These are phyloP conservation scores for Cataglyphis rosenhaueri DNA, from an alignment of 2,888 invertebrate genomes.

Conservation along the genomic window DNA sequence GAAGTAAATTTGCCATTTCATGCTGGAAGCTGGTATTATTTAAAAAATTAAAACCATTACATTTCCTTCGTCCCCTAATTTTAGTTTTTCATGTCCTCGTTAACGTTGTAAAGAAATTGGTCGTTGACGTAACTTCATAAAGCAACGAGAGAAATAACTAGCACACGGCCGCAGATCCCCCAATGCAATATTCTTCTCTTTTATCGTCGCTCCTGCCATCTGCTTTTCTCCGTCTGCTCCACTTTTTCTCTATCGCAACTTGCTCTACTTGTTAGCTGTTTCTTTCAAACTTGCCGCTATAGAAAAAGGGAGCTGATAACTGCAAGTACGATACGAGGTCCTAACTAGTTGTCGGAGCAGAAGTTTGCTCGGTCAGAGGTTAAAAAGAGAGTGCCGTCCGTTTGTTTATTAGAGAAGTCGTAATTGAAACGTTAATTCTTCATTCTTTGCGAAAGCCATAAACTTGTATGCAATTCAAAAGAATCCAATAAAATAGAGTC, in stretches of 20 bases:
- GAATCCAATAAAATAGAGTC: too few relatives aligned
- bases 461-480: neutral
- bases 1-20: neutral
- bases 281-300: constrained; percentile 29
- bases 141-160: constrained; percentile 32
- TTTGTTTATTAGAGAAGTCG: constrained; percentile 48
- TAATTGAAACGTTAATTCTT: constrained; percentile 52
- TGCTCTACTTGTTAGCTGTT: constrained; percentile 39
- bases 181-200: constrained; percentile 45
- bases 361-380: constrained; percentile 53
- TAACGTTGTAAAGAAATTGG: constrained; percentile 44
- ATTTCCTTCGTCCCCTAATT: constrained; percentile 23
- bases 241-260: constrained; percentile 10
- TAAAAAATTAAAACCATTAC: constrained; percentile 35
- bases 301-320: constrained; percentile 35
- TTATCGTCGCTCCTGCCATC: constrained; percentile 28
- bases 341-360: constrained; percentile 40
- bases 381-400: constrained; percentile 32
- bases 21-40: neutral
- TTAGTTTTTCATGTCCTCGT: constrained; percentile 50
- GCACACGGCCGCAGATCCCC: constrained; percentile 31
- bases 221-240: constrained; percentile 37
- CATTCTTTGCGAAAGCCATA: neutral
- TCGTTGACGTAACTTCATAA: constrained; percentile 41
- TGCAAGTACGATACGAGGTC: constrained; percentile 40